A percentile compares a stretch with the other conserved stretches of the same genome.
Evolutionary conservation across 2,113 vertebrate species (phyloP).

Genomic region (Columbina picui): DNA sequence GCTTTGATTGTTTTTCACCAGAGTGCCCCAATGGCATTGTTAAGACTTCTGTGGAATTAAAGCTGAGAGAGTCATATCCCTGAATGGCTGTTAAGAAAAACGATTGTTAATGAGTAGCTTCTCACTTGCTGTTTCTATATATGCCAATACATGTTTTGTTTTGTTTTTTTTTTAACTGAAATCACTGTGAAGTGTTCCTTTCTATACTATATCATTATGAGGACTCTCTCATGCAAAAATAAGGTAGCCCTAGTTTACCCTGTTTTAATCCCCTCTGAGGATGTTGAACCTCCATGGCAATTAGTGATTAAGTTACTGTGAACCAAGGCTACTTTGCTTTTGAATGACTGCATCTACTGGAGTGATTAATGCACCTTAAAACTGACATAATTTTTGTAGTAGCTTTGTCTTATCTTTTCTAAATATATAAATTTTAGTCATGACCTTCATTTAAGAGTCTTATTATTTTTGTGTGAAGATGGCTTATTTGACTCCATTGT

Average conservation of each 20-base stretch:
- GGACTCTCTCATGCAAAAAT: not conserved
- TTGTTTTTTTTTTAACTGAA: not conserved
- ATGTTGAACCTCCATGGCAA: not conserved
- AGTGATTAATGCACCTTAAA: not conserved
- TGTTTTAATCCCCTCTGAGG: not conserved
- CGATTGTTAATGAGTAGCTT: not conserved
- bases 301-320: not conserved
- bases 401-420: not conserved
- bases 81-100: not conserved
- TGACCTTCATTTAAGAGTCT: not conserved
- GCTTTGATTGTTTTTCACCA: not conserved
- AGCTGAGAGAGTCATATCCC: not conserved
- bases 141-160: not conserved
- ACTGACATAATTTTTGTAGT: not conserved
- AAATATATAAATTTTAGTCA: not conserved
- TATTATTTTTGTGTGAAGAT: not conserved
- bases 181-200: not conserved
- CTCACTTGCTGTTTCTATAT: not conserved
- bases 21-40: not conserved
- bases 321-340: not conserved
- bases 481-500: not conserved
- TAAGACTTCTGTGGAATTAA: not conserved
- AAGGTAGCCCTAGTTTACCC: not conserved
- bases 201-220: not conserved
- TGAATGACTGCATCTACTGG: not conserved